Conservation (phyloP, 2,113 vertebrate genomes). For the Phyllostomus discolor region DNA sequence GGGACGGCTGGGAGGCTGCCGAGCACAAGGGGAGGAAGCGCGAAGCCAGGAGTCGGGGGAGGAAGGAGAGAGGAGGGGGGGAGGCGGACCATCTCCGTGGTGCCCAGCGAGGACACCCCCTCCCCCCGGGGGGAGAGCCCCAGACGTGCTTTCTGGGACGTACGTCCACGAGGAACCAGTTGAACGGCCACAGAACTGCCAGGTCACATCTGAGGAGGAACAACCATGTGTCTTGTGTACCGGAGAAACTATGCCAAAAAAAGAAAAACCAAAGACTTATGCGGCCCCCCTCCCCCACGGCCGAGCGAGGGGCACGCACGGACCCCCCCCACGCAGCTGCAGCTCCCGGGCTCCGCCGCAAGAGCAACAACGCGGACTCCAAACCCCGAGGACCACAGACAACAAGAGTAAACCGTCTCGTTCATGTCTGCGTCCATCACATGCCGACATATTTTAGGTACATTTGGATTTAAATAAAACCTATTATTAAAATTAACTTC, state of each 20-base stretch:
- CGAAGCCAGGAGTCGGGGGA: background rate
- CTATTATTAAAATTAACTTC: background rate
- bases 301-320: background rate
- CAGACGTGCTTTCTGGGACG: background rate
- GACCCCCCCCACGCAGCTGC: rapidly evolving
- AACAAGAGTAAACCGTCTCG: background rate
- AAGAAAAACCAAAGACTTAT: background rate
- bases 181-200: background rate
- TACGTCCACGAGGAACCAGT: background rate
- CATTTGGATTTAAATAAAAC: background rate
- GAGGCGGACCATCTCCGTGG: background rate
- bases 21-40: background rate
- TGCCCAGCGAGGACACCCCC: background rate
- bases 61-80: background rate
- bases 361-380: background rate
- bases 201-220: background rate
- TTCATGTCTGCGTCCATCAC: background rate
- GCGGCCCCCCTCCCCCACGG: background rate
- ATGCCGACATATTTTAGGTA: background rate
- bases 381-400: background rate
- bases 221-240: background rate
- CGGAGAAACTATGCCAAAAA: background rate
- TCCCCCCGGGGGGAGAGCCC: background rate
- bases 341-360: rapidly evolving
- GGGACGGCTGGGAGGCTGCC: background rate